phyloP scores from a whole-genome alignment of 92 coral and sea anemone species.

The Galaxea fascicularis region DNA sequence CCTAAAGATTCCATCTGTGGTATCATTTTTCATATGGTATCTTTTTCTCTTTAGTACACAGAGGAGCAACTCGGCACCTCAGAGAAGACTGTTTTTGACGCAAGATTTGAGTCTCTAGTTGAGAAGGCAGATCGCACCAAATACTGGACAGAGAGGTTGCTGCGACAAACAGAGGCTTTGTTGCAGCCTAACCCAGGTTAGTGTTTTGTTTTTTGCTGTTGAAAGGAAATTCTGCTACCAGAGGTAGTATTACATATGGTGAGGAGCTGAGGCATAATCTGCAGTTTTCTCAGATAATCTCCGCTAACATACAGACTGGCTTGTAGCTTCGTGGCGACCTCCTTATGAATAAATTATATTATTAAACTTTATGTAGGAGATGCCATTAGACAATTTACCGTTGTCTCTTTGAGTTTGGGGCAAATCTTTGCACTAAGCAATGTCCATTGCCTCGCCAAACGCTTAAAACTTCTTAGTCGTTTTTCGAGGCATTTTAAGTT shows the following conservation, averaged over 20 bases:
- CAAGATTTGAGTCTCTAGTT: conserved; percentile 90
- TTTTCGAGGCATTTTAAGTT: not conserved
- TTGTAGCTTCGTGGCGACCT: conserved; percentile 11
- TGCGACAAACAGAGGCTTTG: conserved; percentile 81
- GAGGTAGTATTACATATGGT: not conserved
- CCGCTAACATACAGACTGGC: not conserved
- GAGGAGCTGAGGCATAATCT: too few species aligned
- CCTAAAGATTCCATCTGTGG: not conserved
- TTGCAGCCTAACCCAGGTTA: conserved; percentile 94
- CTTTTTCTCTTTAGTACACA: conserved; percentile 77
- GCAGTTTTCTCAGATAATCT: not conserved
- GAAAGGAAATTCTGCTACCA: not conserved
- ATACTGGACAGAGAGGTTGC: conserved; percentile 85
- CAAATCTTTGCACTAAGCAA: too few species aligned
- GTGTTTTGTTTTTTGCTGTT: not conserved
- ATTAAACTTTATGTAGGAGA: conserved; percentile 43
- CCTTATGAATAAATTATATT: conserved; percentile 39
- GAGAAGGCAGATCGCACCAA: conserved; percentile 96
- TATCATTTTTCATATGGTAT: not conserved
- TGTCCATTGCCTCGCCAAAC: too few species aligned
- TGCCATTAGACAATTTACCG: conserved; percentile 12
- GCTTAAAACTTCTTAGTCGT: not conserved
- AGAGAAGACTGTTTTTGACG: conserved; percentile 94
- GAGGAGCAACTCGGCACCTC: conserved; percentile 95
- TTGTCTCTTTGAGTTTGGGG: not conserved